Percentiles rank a stretch among this genome's conserved stretches.
phyloP scores from a whole-genome alignment of 2,797 vertebrate genomes.

The Sebastes diploproa region DNA sequence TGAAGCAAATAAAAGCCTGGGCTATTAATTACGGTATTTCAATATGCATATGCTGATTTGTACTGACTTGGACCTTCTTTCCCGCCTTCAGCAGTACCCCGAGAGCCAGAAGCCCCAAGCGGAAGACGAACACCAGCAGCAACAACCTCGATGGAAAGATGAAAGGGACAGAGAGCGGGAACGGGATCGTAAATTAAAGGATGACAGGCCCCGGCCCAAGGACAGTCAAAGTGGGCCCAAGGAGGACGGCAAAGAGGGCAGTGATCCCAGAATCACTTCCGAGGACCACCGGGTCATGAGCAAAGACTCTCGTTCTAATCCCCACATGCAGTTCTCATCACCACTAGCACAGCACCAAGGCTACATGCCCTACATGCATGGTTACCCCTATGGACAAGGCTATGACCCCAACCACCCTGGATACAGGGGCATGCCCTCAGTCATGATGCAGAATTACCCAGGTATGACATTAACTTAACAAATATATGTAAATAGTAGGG shows the following conservation, averaged over 20 bases:
- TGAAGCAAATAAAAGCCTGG: no score
- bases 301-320: conserved; percentile 90
- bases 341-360: conserved; percentile 94
- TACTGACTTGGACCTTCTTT: conserved; percentile 82
- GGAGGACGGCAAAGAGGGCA: conserved; percentile 89
- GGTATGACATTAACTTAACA: conserved; percentile 75
- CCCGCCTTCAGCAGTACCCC: conserved; percentile 85
- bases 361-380: conserved; percentile 96
- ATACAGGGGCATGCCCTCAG: conserved; percentile 91
- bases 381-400: conserved; percentile 94
- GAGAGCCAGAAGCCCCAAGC: conserved; percentile 83
- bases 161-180: conserved; percentile 80
- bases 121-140: conserved; percentile 80
- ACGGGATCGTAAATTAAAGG: conserved; percentile 89
- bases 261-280: conserved; percentile 84
- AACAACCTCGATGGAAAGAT: conserved; percentile 90
- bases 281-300: conserved; percentile 89
- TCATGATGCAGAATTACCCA: conserved; percentile 99
- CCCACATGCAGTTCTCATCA: conserved; percentile 93
- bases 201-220: conserved; percentile 89
- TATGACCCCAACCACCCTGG: conserved; percentile 95
- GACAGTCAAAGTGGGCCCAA: conserved; percentile 84
- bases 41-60: conserved; percentile 20
- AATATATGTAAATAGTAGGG: neutral
- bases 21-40: neutral